phyloP scores from a whole-genome alignment of 2,797 vertebrate species.

The Pangasius mekongensis region DNA sequence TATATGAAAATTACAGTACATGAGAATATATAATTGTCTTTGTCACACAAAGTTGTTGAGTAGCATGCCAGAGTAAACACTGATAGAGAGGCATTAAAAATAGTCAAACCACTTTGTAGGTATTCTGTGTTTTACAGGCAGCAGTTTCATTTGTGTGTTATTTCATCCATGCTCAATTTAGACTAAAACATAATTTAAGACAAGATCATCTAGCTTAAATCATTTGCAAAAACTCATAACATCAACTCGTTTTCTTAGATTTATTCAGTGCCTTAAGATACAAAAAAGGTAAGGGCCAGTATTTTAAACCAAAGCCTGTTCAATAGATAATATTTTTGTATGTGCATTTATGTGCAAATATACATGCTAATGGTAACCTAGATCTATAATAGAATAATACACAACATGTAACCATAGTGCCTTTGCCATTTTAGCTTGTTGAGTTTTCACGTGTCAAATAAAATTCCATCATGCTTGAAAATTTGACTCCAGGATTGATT shows the following conservation, averaged over 20 bases:
- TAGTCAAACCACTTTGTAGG: background rate
- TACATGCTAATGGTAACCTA: background rate
- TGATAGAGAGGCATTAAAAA: background rate
- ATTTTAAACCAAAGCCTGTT: background rate
- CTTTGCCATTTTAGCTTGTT: background rate
- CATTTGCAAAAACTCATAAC: background rate
- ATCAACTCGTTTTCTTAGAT: background rate
- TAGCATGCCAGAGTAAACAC: background rate
- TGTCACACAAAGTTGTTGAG: background rate
- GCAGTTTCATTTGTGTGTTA: background rate
- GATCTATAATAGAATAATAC: background rate
- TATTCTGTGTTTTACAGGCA: background rate
- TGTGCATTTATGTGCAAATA: background rate
- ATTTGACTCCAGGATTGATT: background rate
- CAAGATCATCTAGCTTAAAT: background rate
- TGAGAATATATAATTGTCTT: background rate
- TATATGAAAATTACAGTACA: background rate
- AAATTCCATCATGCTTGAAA: background rate
- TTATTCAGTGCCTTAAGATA: background rate
- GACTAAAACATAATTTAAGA: background rate
- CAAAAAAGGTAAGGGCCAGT: background rate
- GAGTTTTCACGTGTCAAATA: background rate
- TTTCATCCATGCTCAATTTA: background rate
- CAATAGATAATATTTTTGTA: background rate
- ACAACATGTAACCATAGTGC: background rate